A percentile compares a stretch with the other conserved stretches of the same genome.
Evolutionary conservation across 1,140 invertebrate species (phyloP).

Genomic region (Hestina assimilis): DNA sequence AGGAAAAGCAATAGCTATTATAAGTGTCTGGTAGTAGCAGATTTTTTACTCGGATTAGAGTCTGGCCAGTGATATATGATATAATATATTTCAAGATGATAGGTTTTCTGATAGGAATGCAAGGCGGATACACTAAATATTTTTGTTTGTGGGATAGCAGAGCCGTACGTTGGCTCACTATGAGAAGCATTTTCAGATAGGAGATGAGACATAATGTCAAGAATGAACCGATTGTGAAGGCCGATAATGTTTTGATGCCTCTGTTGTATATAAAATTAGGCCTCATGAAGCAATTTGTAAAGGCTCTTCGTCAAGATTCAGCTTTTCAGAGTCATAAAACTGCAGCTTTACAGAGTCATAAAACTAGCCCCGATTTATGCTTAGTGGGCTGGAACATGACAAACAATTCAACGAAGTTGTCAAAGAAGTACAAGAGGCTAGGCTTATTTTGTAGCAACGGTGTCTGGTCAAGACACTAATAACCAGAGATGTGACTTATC

Average conservation of each 20-base stretch:
- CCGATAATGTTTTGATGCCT: constrained; percentile 12
- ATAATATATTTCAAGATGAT: constrained; percentile 4
- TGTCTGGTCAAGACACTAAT: too few species aligned
- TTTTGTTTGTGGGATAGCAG: constrained; percentile 5
- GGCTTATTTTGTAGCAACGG: too few species aligned
- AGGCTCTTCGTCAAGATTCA: constrained; percentile 11
- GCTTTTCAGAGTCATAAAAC: too few species aligned
- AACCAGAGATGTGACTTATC: constrained; percentile 3
- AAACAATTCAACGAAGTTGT: too few species aligned
- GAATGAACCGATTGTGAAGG: constrained; percentile 14
- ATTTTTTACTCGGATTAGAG: too few species aligned
- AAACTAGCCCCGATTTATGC: too few species aligned
- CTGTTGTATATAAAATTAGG: constrained; percentile 14
- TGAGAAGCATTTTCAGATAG: constrained; percentile 7
- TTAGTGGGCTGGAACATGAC: too few species aligned
- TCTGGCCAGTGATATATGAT: too few species aligned
- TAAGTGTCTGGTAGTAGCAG: neutral
- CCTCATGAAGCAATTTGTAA: constrained; percentile 12
- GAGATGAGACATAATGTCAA: constrained; percentile 18
- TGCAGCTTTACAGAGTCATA: too few species aligned
- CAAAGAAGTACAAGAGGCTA: too few species aligned
- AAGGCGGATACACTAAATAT: constrained; percentile 8
- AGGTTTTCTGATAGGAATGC: neutral
- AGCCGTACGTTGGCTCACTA: constrained; percentile 6
- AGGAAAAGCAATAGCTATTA: neutral